phyloP scores from a whole-genome alignment of 2,888 invertebrate species.

The Halictus quadricinctus region DNA sequence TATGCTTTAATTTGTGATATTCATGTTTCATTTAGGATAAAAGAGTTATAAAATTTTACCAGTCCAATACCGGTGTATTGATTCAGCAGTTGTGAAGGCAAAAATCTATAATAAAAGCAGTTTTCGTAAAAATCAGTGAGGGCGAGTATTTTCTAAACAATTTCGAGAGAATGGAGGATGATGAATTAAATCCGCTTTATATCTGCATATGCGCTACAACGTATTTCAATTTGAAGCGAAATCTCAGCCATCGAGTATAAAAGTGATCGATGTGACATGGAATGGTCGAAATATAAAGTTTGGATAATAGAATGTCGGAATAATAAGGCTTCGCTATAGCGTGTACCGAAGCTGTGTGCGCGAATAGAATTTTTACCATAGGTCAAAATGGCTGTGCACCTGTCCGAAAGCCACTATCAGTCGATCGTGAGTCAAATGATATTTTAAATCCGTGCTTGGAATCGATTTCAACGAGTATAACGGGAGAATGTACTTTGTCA shows the following conservation, averaged over 20 bases:
- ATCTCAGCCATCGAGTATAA: not conserved
- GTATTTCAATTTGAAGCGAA: not conserved
- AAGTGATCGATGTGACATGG: constrained; percentile 2
- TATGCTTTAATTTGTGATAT: not conserved
- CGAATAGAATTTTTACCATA: not conserved
- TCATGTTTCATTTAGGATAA: not conserved
- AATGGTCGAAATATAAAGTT: constrained; percentile 21
- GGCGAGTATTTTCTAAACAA: not conserved
- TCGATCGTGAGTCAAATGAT: not conserved
- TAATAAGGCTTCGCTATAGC: constrained; percentile 3
- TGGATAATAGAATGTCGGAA: constrained; percentile 1
- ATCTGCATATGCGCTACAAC: not conserved
- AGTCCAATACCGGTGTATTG: not conserved
- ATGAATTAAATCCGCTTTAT: constrained; percentile 4
- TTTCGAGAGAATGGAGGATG: not conserved
- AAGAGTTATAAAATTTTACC: not conserved
- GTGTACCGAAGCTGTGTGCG: not conserved
- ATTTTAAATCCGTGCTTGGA: not conserved
- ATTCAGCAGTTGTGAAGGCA: not conserved
- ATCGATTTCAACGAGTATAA: not conserved
- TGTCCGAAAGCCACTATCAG: not conserved
- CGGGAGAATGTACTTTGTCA: not conserved
- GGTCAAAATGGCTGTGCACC: not conserved
- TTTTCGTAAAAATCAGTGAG: not conserved
- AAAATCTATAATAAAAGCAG: not conserved